Conservation (phyloP, 2,888 invertebrate species). For the Euproctis similis region DNA sequence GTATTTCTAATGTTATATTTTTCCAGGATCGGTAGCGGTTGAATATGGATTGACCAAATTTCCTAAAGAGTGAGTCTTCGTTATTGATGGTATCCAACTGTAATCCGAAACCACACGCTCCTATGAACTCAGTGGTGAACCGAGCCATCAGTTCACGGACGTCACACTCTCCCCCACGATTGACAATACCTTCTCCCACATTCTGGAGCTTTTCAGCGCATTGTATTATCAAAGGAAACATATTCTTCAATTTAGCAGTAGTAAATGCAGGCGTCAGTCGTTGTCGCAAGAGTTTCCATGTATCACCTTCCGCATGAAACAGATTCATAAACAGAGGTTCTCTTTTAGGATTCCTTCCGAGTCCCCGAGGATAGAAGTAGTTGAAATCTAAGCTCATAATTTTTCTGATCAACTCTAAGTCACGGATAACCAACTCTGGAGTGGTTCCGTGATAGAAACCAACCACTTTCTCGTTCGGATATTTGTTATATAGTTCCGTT, state of each 20-base stretch:
- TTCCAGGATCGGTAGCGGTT: constrained; percentile 18
- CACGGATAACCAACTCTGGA: constrained; percentile 45
- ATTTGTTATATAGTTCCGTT: constrained; percentile 40
- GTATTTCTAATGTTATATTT: constrained; percentile 15
- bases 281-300: constrained; percentile 50
- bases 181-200: constrained; percentile 29
- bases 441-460: constrained; percentile 43
- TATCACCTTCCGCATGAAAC: constrained; percentile 47
- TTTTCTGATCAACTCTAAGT: constrained; percentile 37
- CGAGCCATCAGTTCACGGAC: constrained; percentile 45
- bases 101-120: constrained; percentile 48
- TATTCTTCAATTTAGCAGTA: constrained; percentile 46
- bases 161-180: constrained; percentile 33
- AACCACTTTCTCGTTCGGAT: constrained; percentile 46
- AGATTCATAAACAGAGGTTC: constrained; percentile 42
- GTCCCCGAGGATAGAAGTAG: constrained; percentile 41
- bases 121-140: constrained; percentile 49
- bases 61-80: constrained; percentile 38
- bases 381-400: constrained; percentile 44
- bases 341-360: constrained; percentile 28
- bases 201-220: constrained; percentile 44
- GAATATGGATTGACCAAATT: constrained; percentile 34
- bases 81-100: constrained; percentile 39
- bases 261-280: constrained; percentile 55
- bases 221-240: constrained; percentile 53